phyloP scores from a whole-genome alignment of 2,113 vertebrate species.

The Oxygymnocypris stewartii region DNA sequence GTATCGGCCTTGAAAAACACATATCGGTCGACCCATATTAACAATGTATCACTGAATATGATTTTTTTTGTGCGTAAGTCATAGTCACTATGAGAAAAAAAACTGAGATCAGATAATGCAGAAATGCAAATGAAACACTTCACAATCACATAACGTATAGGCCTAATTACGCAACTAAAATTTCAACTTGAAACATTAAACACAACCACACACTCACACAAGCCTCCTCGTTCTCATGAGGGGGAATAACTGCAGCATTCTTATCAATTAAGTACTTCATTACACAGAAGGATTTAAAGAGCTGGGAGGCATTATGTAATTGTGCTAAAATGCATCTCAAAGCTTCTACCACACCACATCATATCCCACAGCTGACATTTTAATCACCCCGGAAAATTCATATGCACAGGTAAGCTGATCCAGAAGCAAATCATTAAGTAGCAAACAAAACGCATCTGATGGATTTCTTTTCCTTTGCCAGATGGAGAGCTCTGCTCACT shows the following conservation, averaged over 20 bases:
- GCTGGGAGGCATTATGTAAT: slow-evolving; percentile 63
- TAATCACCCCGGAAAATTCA: not conserved
- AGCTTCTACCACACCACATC: slow-evolving; percentile 12
- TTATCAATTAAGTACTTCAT: slow-evolving; percentile 70
- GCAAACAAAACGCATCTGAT: slow-evolving; percentile 24
- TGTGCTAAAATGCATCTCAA: slow-evolving; percentile 55
- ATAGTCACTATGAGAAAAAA: not conserved
- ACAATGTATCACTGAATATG: not conserved
- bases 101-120: not conserved
- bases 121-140: not conserved
- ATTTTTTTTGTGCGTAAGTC: not conserved
- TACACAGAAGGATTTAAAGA: slow-evolving; percentile 61
- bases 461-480: not conserved
- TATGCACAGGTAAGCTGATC: not conserved
- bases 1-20: no score
- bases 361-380: slow-evolving; percentile 12
- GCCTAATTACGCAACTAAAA: not conserved
- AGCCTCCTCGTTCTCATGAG: slow-evolving; percentile 68
- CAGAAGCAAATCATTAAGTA: not conserved
- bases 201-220: not conserved
- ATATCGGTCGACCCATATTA: no score
- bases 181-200: not conserved
- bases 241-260: slow-evolving; percentile 75
- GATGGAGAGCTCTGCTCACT: slow-evolving; percentile 1
- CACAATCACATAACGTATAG: not conserved